Base-by-base conservation (phyloP, 2,888 invertebrate species). In the Metacarcinus magister region DNA sequence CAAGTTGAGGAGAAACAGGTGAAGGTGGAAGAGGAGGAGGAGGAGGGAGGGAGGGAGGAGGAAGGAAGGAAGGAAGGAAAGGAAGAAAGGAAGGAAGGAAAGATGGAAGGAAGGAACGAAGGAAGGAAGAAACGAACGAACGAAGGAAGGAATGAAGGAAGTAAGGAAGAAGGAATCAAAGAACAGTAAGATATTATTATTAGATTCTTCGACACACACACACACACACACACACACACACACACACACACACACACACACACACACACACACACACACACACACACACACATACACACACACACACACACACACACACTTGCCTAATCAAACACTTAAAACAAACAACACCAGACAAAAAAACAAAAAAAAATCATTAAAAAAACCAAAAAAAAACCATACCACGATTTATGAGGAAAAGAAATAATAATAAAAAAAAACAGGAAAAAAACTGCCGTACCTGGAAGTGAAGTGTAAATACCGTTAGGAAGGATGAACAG, bases 231-330 rank as follows among this genome's bases (percentile, higher is more conserved):
- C 39, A 39, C 39, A 39, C 39, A 39, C 39, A 39, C 39, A 39
- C 39, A 39, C 39, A 39, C 39, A 39, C 75, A 67, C 5, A 23
- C 60, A 60, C 60, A 60, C 60, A 60, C 60, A 60, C 60, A 60
- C 60, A 60, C 60, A 60, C 60, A 60, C 60, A 60, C 60, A 60
- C 60, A 60, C 60, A 60, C 60, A 60, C 60, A 60, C 60, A 60
- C 60, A 60, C 60, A 60, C 54, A 54, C 39, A 39, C 39, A 39
- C 39, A 39, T 2, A 39, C 39, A 39, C 39, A 39, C 39, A 39
- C 39, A 39, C 75, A 67, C 75, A 67, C 75, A 67, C 75, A 67
- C 75, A 67, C 75, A 67, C 75, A 67, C 75, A n/a, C 16, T n/a
- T 67, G 16, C 75, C n/a, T 23, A 16, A 23, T 67, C 32, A 16